Evolutionary conservation across 2,797 vertebrate species (phyloP).

Genomic region (Todus mexicanus): DNA sequence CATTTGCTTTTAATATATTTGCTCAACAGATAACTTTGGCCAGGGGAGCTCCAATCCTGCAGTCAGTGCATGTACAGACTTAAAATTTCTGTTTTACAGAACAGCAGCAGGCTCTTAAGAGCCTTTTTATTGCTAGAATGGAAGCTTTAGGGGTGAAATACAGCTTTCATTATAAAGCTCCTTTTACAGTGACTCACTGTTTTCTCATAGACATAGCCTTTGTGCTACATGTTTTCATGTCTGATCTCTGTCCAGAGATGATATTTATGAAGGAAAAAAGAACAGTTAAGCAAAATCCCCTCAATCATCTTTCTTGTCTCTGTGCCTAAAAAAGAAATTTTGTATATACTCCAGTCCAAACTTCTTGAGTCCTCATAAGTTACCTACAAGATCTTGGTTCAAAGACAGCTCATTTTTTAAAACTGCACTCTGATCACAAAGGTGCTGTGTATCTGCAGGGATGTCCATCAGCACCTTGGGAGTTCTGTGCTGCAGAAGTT

Average conservation of each 20-base stretch:
- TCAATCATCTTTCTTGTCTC: not conserved
- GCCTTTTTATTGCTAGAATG: constrained; percentile 38
- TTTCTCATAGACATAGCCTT: constrained; percentile 7
- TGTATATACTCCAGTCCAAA: not conserved
- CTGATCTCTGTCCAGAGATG: constrained; percentile 36
- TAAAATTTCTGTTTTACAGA: constrained; percentile 40
- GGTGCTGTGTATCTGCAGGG: not conserved
- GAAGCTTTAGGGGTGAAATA: constrained; percentile 35
- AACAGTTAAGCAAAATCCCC: not conserved
- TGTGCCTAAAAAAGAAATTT: not conserved
- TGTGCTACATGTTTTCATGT: not conserved
- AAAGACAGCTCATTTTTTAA: not conserved
- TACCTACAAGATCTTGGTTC: not conserved
- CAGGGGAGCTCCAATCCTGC: not conserved
- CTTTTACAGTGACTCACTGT: constrained; percentile 7
- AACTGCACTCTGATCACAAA: not conserved
- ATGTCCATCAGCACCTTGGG: not conserved
- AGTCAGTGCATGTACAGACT: not conserved
- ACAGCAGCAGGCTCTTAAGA: constrained; percentile 23
- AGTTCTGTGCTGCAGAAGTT: not conserved
- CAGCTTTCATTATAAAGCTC: constrained; percentile 12
- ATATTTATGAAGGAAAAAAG: constrained; percentile 21
- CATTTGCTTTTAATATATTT: constrained; percentile 54
- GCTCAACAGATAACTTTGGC: constrained; percentile 36
- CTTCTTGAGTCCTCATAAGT: not conserved